A percentile compares a stretch with the other conserved stretches of the same genome.
Evolutionary conservation across 2,113 vertebrate genomes (phyloP).

Genomic region (Megaleporinus macrocephalus): DNA sequence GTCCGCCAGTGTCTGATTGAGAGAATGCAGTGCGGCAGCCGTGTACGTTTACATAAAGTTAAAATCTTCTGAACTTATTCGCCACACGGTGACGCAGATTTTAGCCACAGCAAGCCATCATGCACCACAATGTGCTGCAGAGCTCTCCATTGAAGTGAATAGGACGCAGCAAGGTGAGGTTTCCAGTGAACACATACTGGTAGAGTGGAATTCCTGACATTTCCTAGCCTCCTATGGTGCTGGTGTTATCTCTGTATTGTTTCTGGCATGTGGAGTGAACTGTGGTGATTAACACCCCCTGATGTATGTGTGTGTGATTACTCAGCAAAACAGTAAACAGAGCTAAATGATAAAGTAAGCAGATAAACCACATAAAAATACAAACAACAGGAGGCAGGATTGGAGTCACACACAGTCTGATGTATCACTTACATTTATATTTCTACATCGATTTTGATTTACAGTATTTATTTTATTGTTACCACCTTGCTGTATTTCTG

Average conservation of each 20-base stretch:
- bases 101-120: too few species aligned
- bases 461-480: neutral
- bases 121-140: too few species aligned
- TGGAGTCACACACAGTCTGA: neutral
- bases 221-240: conserved; percentile 57
- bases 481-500: too few species aligned
- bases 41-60: too few species aligned
- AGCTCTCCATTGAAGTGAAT: too few species aligned
- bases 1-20: too few species aligned
- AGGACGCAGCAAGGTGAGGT: too few species aligned
- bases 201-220: conserved; percentile 70
- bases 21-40: too few species aligned
- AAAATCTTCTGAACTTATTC: too few species aligned
- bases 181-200: neutral
- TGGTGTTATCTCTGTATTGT: neutral
- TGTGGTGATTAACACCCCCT: conserved; percentile 26
- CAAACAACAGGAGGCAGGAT: neutral
- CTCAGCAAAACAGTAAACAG: conserved; percentile 29
- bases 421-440: too few species aligned
- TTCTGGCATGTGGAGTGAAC: conserved; percentile 17
- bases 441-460: neutral
- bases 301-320: conserved; percentile 12
- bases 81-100: too few species aligned
- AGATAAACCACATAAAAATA: neutral
- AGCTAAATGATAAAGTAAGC: neutral